These are phyloP conservation scores for Remorina albescens DNA, from an alignment of 2,797 vertebrate genomes.

Conservation along the genomic window DNA sequence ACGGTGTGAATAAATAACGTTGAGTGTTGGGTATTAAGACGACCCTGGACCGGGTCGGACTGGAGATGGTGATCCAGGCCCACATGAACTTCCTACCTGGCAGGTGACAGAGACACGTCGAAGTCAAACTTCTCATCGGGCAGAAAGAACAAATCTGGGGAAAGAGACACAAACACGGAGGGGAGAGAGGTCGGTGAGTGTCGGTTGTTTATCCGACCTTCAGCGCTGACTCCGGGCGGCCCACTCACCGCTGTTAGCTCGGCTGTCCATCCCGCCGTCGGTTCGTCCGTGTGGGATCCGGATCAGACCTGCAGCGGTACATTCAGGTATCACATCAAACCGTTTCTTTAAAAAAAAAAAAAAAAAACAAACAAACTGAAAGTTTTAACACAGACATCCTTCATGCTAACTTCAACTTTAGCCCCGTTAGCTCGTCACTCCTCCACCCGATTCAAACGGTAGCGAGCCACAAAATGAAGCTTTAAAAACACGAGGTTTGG, in stretches of 20 bases:
- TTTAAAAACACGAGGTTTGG: neutral
- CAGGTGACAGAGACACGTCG: slow-evolving; percentile 84
- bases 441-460: neutral
- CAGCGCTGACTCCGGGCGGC: neutral
- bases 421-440: slow-evolving; percentile 11
- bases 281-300: slow-evolving; percentile 10
- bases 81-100: slow-evolving; percentile 71
- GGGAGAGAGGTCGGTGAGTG: neutral
- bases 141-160: slow-evolving; percentile 68
- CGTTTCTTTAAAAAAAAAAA: too few species aligned
- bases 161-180: slow-evolving; percentile 1
- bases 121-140: slow-evolving; percentile 88
- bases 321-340: neutral
- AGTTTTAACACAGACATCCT: neutral
- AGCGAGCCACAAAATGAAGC: neutral
- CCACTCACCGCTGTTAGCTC: slow-evolving; percentile 57
- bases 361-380: neutral
- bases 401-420: slow-evolving; percentile 18
- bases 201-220: too few species aligned
- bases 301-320: slow-evolving; percentile 20
- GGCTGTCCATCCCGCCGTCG: slow-evolving; percentile 58
- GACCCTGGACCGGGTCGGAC: too few species aligned
- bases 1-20: too few species aligned
- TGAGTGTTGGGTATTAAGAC: too few species aligned
- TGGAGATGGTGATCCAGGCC: too few species aligned